A percentile compares a stretch with the other conserved stretches of the same genome.
phyloP scores from a whole-genome alignment of 35 echinoderm and acorn worm genomes.

The Ptychodera flava region DNA sequence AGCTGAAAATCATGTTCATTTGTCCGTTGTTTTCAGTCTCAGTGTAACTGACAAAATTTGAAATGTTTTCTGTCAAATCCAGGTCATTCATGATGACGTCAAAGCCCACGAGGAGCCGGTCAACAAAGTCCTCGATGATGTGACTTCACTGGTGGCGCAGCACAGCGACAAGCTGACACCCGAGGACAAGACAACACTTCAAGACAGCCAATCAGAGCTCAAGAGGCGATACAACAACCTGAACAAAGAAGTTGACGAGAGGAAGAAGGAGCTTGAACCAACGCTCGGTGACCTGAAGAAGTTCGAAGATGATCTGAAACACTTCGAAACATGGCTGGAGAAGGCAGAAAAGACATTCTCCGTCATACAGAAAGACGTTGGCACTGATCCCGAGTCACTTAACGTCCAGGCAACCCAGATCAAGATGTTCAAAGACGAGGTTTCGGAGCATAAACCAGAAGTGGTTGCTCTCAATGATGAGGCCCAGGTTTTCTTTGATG shows the following conservation, averaged over 20 bases:
- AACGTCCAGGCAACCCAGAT: constrained; percentile 78
- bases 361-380: constrained; percentile 62
- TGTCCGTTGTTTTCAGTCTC: too few relatives aligned
- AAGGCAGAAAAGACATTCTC: constrained; percentile 53
- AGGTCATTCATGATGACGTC: constrained; percentile 83
- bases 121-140: constrained; percentile 55
- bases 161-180: constrained; percentile 62
- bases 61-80: too few relatives aligned
- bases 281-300: constrained; percentile 68
- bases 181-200: constrained; percentile 54
- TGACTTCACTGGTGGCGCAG: constrained; percentile 56
- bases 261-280: constrained; percentile 49
- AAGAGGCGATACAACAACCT: constrained; percentile 81
- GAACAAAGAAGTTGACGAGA: constrained; percentile 59
- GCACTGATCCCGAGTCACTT: constrained; percentile 69
- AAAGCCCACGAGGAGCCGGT: constrained; percentile 39
- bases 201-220: constrained; percentile 64
- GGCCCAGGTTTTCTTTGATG: constrained; percentile 77
- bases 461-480: constrained; percentile 50
- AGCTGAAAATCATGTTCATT: too few relatives aligned
- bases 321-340: constrained; percentile 79
- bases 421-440: constrained; percentile 53
- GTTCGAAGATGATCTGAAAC: constrained; percentile 67
- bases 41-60: too few relatives aligned
- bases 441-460: constrained; percentile 54